Percentiles rank a stretch among this genome's conserved stretches.
Conservation (phyloP, 2,888 invertebrate genomes). For the Acleris laterana region DNA sequence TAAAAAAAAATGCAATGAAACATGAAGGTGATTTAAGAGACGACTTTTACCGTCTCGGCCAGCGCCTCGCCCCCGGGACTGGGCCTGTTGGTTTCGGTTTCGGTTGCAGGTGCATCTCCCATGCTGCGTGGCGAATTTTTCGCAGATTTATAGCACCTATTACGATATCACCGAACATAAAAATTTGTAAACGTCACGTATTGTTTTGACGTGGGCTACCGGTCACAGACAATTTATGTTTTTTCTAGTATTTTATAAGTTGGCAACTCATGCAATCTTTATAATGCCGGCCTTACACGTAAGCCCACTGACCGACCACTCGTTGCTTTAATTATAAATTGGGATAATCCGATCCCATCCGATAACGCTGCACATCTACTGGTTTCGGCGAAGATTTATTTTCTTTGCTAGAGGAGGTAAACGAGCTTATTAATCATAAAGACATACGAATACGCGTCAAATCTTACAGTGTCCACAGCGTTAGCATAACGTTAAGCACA, state of each 20-base stretch:
- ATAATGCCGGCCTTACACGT: not conserved
- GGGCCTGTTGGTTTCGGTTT: constrained; percentile 64
- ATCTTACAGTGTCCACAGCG: too few species aligned
- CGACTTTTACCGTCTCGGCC: constrained; percentile 61
- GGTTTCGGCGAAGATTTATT: too few species aligned
- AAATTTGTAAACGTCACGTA: constrained; percentile 82
- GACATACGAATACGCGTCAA: too few species aligned
- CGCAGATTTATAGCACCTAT: constrained; percentile 54
- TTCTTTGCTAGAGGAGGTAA: too few species aligned
- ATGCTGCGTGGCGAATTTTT: constrained; percentile 78
- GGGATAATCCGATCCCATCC: too few species aligned
- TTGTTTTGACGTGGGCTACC: constrained; percentile 70
- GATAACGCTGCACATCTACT: too few species aligned
- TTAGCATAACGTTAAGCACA: too few species aligned
- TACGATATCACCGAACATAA: constrained; percentile 64
- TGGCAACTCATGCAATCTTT: not conserved
- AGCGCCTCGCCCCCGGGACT: constrained; percentile 57
- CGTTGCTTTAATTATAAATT: too few species aligned
- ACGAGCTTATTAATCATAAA: too few species aligned
- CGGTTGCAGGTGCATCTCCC: constrained; percentile 75
- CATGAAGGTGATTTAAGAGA: constrained; percentile 28
- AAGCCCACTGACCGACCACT: too few species aligned
- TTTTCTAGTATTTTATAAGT: constrained; percentile 6
- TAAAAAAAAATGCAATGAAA: constrained; percentile 43
- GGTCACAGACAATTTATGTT: constrained; percentile 22